phyloP scores from a whole-genome alignment of 2,888 invertebrate genomes.

The Hybos culiciformis region DNA sequence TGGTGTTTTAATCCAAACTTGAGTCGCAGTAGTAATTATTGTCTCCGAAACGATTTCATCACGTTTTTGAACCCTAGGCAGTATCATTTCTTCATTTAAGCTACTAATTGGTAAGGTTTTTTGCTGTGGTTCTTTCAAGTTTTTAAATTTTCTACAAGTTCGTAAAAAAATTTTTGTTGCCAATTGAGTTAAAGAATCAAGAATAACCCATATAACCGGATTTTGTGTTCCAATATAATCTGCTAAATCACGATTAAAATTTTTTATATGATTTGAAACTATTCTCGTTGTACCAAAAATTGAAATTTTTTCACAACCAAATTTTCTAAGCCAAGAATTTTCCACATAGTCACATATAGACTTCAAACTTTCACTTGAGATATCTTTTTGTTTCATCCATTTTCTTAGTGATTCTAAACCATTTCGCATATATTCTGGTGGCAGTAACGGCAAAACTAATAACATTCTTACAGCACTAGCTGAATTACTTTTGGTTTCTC shows the following conservation, averaged over 20 bases:
- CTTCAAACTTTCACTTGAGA: slow-evolving; percentile 13
- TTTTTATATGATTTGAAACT: slow-evolving; percentile 19
- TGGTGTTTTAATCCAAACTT: slow-evolving; percentile 21
- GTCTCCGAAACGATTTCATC: slow-evolving; percentile 17
- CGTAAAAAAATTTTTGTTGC: slow-evolving; percentile 19
- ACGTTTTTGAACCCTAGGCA: slow-evolving; percentile 4
- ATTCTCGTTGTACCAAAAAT: slow-evolving; percentile 21
- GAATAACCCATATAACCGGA: slow-evolving; percentile 19
- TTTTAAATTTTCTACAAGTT: slow-evolving; percentile 13
- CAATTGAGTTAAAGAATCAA: slow-evolving; percentile 19
- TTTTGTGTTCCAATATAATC: slow-evolving; percentile 14
- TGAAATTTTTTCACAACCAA: slow-evolving; percentile 23
- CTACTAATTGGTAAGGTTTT: not conserved
- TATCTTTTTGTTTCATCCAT: slow-evolving; percentile 21
- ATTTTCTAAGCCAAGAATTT: slow-evolving; percentile 17
- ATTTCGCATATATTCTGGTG: slow-evolving; percentile 21
- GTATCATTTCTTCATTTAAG: not conserved
- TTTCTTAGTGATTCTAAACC: slow-evolving; percentile 20
- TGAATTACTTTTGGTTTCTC: slow-evolving; percentile 18
- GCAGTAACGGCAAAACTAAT: slow-evolving; percentile 19
- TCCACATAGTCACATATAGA: slow-evolving; percentile 20
- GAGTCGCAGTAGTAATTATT: slow-evolving; percentile 20
- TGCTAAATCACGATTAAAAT: slow-evolving; percentile 19
- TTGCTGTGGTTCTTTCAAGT: slow-evolving; percentile 7
- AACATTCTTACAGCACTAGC: slow-evolving; percentile 20